A percentile compares a stretch with the other conserved stretches of the same genome.
These are phyloP conservation scores for Penaeus monodon DNA, from an alignment of 2,888 invertebrate species.

Conservation along the genomic window DNA sequence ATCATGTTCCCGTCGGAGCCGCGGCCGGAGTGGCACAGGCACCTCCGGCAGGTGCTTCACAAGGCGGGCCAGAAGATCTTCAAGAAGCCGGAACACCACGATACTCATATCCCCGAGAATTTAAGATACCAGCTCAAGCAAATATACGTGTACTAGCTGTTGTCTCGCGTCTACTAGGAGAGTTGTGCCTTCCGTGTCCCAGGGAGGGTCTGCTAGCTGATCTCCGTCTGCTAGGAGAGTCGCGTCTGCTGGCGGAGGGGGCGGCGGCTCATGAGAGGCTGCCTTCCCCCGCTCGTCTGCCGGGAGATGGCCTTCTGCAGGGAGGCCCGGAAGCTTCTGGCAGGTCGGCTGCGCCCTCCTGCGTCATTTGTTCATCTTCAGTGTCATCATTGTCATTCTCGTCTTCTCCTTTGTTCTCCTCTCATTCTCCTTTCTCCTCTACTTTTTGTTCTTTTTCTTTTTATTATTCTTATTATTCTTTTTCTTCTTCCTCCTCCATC, in stretches of 20 bases:
- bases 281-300: no score
- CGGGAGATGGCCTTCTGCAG: no score
- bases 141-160: constrained; percentile 52
- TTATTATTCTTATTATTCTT: not conserved
- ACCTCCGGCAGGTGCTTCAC: constrained; percentile 50
- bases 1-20: constrained; percentile 60
- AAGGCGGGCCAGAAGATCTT: constrained; percentile 57
- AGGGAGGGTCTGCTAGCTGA: not conserved
- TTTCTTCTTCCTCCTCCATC: not conserved
- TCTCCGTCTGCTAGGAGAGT: not conserved
- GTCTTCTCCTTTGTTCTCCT: not conserved
- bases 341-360: no score
- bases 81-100: constrained; percentile 51
- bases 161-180: no score
- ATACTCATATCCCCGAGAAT: constrained; percentile 58
- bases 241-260: no score
- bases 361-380: no score
- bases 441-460: no score
- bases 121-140: constrained; percentile 57
- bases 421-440: not conserved
- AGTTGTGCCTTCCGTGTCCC: not conserved
- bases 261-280: no score
- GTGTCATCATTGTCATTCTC: not conserved
- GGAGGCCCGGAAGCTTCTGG: no score
- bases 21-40: constrained; percentile 57